phyloP scores from a whole-genome alignment of 2,797 vertebrate species.

The Chiroxiphia lanceolata region DNA sequence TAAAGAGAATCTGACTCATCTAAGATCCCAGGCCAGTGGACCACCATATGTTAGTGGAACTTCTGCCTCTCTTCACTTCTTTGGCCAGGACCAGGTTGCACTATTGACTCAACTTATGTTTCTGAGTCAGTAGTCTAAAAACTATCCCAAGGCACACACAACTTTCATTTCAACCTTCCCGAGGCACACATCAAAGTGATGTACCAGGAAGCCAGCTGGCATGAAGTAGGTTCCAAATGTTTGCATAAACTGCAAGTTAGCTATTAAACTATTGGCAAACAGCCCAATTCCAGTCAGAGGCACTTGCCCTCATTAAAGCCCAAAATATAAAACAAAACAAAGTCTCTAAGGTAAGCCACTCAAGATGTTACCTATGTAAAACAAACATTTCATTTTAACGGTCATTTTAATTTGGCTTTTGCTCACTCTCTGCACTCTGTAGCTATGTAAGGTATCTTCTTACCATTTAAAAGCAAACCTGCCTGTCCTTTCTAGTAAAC shows the following conservation, averaged over 20 bases:
- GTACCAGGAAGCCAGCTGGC: slow-evolving; percentile 50
- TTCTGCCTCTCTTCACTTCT: not conserved
- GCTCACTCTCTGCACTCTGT: not conserved
- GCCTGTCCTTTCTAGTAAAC: not conserved
- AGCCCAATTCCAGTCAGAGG: slow-evolving; percentile 37
- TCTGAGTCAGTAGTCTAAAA: slow-evolving; percentile 54
- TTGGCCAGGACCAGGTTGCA: not conserved
- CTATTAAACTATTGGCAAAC: slow-evolving; percentile 43
- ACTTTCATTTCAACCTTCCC: slow-evolving; percentile 54
- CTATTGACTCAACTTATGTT: slow-evolving; percentile 1
- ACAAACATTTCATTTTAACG: not conserved
- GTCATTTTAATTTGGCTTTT: not conserved
- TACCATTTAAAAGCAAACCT: not conserved
- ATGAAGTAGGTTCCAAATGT: slow-evolving; percentile 25
- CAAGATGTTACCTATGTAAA: slow-evolving; percentile 4
- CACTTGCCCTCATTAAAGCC: slow-evolving; percentile 32
- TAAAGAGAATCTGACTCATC: not conserved
- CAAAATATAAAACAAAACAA: slow-evolving; percentile 48
- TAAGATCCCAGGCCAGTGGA: not conserved
- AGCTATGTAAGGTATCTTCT: not conserved
- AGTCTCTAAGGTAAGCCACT: slow-evolving; percentile 33
- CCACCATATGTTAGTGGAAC: not conserved
- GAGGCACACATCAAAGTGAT: slow-evolving; percentile 50
- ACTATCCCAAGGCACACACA: slow-evolving; percentile 56
- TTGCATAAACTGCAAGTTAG: slow-evolving; percentile 57